These are phyloP conservation scores for Telenomus remus DNA, from an alignment of 1,140 invertebrate genomes.

Conservation along the genomic window DNA sequence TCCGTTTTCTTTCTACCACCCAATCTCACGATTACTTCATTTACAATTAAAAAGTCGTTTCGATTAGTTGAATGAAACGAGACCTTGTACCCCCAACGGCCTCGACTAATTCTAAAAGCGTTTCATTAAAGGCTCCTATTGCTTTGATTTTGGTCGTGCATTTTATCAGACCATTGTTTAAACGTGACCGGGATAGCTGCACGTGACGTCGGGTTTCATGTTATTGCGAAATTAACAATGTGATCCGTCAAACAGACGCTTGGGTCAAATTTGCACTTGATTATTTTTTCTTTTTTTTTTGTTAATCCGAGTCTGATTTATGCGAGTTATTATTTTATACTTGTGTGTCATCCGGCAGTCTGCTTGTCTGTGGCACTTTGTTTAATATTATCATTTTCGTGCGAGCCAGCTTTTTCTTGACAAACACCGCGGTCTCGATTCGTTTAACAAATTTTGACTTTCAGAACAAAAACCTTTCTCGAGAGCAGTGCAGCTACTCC, in stretches of 20 bases:
- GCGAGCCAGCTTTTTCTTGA: too few relatives aligned
- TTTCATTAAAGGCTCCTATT: too few relatives aligned
- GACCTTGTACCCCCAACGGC: background rate
- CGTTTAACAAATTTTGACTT: too few relatives aligned
- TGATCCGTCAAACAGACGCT: slow-evolving; percentile 15
- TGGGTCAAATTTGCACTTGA: background rate
- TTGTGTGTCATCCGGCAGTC: too few relatives aligned
- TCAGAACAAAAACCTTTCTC: too few relatives aligned
- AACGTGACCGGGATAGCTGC: slow-evolving; percentile 23
- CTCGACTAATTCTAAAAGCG: background rate
- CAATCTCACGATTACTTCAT: too few relatives aligned
- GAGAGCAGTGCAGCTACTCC: too few relatives aligned
- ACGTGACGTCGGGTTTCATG: slow-evolving; percentile 27
- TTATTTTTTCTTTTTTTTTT: background rate
- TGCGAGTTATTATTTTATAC: background rate
- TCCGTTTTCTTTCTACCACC: too few relatives aligned
- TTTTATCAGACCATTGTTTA: slow-evolving; percentile 5
- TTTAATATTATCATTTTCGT: too few relatives aligned
- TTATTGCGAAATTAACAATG: slow-evolving; percentile 43
- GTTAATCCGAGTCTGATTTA: background rate
- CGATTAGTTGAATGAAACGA: background rate
- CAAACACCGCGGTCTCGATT: too few relatives aligned
- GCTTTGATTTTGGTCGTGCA: slow-evolving; percentile 9
- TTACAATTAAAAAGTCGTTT: too few relatives aligned
- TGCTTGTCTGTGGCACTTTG: too few relatives aligned